Evolutionary conservation across 2,888 invertebrate species (phyloP).

Genomic region (Hermaeophaga mercurialis): DNA sequence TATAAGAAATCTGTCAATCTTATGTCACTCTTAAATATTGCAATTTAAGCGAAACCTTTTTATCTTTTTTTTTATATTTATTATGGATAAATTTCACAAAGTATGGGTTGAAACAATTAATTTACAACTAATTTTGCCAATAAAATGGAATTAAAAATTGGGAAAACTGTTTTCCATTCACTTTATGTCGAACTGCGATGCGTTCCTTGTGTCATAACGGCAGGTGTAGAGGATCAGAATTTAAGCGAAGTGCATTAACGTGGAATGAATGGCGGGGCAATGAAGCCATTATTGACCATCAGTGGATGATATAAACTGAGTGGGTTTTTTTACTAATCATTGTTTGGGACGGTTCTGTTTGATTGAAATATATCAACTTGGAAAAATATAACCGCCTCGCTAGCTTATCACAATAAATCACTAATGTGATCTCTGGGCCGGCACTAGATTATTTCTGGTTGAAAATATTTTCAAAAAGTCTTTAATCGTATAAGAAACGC

Average conservation of each 20-base stretch:
- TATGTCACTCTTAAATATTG: no score
- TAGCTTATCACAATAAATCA: conserved; percentile 54
- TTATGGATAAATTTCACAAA: no score
- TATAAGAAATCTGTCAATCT: no score
- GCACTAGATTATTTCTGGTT: background rate
- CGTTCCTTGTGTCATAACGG: conserved; percentile 16
- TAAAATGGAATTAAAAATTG: no score
- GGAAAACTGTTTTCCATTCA: background rate
- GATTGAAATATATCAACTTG: conserved; percentile 57
- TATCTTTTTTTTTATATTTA: no score
- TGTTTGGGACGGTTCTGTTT: conserved; percentile 55
- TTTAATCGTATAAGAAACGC: background rate
- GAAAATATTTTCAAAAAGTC: no score
- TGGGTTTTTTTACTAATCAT: conserved; percentile 55
- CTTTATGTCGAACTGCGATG: conserved; percentile 17
- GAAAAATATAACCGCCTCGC: conserved; percentile 50
- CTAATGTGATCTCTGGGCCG: conserved; percentile 39
- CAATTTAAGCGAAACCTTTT: no score
- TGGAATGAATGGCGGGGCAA: conserved; percentile 52
- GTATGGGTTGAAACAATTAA: no score
- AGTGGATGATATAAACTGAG: conserved; percentile 42
- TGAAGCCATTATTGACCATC: conserved; percentile 56
- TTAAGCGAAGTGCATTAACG: conserved; percentile 53
- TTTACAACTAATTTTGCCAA: no score
- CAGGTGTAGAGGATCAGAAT: conserved; percentile 40